These are phyloP conservation scores for Amphiura filiformis DNA, from an alignment of 35 echinoderm and acorn worm species.

Conservation along the genomic window DNA sequence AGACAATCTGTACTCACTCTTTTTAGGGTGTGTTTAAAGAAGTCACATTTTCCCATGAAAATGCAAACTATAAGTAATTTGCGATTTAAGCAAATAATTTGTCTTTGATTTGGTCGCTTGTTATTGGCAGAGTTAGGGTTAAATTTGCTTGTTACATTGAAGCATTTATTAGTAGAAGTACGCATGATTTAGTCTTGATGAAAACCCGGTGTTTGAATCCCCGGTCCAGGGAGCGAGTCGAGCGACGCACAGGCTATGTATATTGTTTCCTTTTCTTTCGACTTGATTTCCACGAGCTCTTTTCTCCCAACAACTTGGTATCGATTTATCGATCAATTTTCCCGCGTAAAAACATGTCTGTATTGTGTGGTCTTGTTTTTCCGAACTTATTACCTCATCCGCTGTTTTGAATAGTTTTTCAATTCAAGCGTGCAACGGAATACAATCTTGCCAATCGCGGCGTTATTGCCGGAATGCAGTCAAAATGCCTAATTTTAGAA, in stretches of 20 bases:
- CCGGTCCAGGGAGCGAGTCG: not conserved
- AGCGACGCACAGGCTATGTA: not conserved
- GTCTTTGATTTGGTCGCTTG: too few species aligned
- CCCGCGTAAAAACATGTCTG: not conserved
- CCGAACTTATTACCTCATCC: not conserved
- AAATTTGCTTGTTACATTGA: too few species aligned
- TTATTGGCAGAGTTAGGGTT: too few species aligned
- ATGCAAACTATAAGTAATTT: too few species aligned
- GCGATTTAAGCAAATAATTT: too few species aligned
- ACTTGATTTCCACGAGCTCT: not conserved
- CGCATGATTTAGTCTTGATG: too few species aligned
- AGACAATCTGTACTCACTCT: too few species aligned
- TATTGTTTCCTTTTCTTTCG: not conserved
- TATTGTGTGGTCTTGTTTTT: not conserved
- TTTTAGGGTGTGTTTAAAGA: too few species aligned
- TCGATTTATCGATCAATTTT: not conserved
- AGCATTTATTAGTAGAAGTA: too few species aligned
- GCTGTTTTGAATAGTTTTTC: not conserved
- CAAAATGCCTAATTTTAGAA: not conserved
- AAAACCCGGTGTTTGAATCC: too few species aligned
- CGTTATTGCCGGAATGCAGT: not conserved
- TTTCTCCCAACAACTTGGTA: not conserved
- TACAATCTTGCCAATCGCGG: not conserved
- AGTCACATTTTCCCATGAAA: too few species aligned
- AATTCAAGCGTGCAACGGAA: conserved; percentile 10